Percentiles rank a stretch among this genome's conserved stretches.
Evolutionary conservation across 2,888 invertebrate species (phyloP).

Genomic region (Dioctria linearis): DNA sequence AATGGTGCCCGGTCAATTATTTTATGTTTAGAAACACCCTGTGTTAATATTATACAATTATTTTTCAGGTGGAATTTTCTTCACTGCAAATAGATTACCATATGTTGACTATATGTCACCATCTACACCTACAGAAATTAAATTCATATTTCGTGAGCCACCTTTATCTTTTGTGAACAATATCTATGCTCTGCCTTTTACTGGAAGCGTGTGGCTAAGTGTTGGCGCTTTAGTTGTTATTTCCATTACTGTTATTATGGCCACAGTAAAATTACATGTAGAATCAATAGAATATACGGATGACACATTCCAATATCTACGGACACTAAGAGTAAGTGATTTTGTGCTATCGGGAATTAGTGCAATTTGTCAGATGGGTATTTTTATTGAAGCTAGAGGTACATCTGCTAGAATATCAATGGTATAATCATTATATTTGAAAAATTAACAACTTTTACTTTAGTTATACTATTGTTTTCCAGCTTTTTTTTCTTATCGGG

Average conservation of each 20-base stretch:
- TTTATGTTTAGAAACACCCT: too few species aligned
- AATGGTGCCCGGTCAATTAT: too few species aligned
- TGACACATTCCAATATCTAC: neutral
- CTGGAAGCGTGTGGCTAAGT: conserved; percentile 76
- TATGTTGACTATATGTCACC: conserved; percentile 74
- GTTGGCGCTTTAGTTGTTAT: conserved; percentile 71
- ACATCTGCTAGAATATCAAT: conserved; percentile 23
- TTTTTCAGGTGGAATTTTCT: conserved; percentile 67
- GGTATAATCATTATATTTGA: neutral
- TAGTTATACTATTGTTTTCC: conserved; percentile 59
- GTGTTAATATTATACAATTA: neutral
- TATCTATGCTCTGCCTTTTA: conserved; percentile 78
- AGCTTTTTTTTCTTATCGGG: conserved; percentile 75
- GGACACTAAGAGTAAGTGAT: conserved; percentile 7
- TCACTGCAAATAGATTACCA: conserved; percentile 65
- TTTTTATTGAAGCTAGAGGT: neutral
- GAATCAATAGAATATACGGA: neutral
- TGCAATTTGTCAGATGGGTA: conserved; percentile 34
- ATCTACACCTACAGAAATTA: conserved; percentile 73
- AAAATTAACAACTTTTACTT: too few species aligned
- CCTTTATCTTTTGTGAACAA: conserved; percentile 78
- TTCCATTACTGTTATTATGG: conserved; percentile 24
- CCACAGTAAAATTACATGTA: conserved; percentile 21
- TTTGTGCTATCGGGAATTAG: conserved; percentile 18
- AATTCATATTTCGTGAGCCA: conserved; percentile 78